Conservation (phyloP, 2,113 vertebrate genomes). For the Syngnathus typhle region DNA sequence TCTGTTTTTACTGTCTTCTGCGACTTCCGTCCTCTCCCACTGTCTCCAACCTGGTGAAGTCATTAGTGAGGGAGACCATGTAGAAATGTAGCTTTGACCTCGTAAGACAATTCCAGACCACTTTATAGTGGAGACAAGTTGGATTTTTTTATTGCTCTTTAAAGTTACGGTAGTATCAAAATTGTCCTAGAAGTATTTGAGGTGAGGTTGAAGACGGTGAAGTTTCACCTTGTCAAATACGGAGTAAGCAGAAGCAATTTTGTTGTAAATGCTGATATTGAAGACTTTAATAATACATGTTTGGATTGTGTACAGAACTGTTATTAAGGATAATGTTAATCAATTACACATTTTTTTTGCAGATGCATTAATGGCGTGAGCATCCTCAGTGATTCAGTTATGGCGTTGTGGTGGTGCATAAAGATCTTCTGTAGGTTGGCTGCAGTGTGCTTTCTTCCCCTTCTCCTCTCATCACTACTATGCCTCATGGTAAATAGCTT, state of each 20-base stretch:
- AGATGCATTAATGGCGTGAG: slow-evolving; percentile 66
- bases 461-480: slow-evolving; percentile 55
- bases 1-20: slow-evolving; percentile 8
- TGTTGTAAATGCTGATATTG: too few species aligned
- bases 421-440: slow-evolving; percentile 35
- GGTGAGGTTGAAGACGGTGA: not conserved
- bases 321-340: not conserved
- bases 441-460: slow-evolving; percentile 42
- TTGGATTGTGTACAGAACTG: not conserved
- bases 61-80: slow-evolving; percentile 26
- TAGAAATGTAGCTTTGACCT: slow-evolving; percentile 5
- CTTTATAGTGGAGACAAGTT: not conserved
- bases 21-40: slow-evolving; percentile 6
- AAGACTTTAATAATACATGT: not conserved
- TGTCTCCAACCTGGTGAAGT: slow-evolving; percentile 29
- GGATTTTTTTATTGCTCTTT: slow-evolving; percentile 31
- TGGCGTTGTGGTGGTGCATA: slow-evolving; percentile 44
- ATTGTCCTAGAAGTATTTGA: not conserved
- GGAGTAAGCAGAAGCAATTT: too few species aligned
- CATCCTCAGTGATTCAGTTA: slow-evolving; percentile 48
- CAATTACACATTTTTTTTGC: slow-evolving; percentile 2
- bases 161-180: slow-evolving; percentile 13
- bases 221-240: not conserved
- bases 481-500: slow-evolving; percentile 48
- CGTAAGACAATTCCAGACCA: slow-evolving; percentile 8